Conservation (phyloP, 2,113 vertebrate genomes). For the Picathartes gymnocephalus region DNA sequence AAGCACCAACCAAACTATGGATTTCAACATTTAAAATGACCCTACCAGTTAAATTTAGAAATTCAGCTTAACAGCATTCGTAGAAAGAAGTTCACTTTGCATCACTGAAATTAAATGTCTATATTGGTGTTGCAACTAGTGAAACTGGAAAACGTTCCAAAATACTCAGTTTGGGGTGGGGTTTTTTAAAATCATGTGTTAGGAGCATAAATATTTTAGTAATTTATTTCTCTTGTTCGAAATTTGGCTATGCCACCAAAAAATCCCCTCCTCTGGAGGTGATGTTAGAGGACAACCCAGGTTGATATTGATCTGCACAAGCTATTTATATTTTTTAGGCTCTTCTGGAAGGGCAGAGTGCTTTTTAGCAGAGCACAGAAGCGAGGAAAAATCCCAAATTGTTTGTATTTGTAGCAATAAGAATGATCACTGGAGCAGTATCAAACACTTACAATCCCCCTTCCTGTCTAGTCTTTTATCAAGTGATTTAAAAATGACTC, state of each 20-base stretch:
- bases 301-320: neutral
- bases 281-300: neutral
- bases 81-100: neutral
- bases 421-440: neutral
- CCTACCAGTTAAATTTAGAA: neutral
- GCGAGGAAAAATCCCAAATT: neutral
- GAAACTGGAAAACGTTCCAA: neutral
- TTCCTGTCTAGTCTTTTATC: neutral
- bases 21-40: neutral
- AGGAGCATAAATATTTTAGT: neutral
- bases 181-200: rapidly evolving
- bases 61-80: neutral
- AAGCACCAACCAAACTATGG: neutral
- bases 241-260: neutral
- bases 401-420: neutral
- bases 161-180: neutral
- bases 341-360: neutral
- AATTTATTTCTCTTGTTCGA: neutral
- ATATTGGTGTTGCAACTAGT: neutral
- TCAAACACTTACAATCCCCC: neutral
- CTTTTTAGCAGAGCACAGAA: neutral
- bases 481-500: conserved; percentile 20
- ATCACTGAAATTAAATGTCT: neutral
- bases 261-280: neutral
- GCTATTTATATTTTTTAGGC: neutral